phyloP scores from a whole-genome alignment of 2,888 invertebrate species.

The Antitype chi region DNA sequence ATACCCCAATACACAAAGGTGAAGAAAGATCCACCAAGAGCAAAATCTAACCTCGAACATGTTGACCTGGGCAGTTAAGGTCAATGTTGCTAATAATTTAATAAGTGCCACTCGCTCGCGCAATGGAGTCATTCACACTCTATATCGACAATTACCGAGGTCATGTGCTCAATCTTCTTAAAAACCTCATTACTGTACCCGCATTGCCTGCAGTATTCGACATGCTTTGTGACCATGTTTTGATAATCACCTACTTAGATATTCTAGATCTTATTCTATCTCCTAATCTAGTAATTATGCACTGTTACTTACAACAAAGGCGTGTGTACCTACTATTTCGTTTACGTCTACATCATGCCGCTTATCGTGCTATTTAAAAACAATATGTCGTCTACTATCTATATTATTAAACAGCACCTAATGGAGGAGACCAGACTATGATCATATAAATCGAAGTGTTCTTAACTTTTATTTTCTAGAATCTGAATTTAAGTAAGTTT shows the following conservation, averaged over 20 bases:
- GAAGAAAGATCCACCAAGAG: conserved; percentile 15
- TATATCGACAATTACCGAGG: conserved; percentile 31
- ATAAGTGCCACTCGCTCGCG: conserved; percentile 14
- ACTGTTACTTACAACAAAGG: not conserved
- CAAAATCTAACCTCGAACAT: conserved; percentile 13
- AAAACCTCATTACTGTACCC: conserved; percentile 15
- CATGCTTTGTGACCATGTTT: not conserved
- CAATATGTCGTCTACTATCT: not conserved
- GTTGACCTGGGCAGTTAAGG: conserved; percentile 26
- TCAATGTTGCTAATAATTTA: conserved; percentile 43
- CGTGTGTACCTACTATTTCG: not conserved
- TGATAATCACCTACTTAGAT: not conserved
- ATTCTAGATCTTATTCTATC: not conserved
- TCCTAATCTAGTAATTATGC: not conserved
- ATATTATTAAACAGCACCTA: not conserved
- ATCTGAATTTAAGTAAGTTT: not conserved
- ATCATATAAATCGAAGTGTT: not conserved
- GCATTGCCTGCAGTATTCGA: not conserved
- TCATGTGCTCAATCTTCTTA: conserved; percentile 27
- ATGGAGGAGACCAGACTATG: not conserved
- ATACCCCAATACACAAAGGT: not conserved
- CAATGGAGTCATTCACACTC: conserved; percentile 34
- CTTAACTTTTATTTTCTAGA: not conserved
- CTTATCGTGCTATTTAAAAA: not conserved
- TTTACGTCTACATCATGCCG: not conserved